phyloP scores from a whole-genome alignment of 2,113 vertebrate species.

The Clarias magur region DNA sequence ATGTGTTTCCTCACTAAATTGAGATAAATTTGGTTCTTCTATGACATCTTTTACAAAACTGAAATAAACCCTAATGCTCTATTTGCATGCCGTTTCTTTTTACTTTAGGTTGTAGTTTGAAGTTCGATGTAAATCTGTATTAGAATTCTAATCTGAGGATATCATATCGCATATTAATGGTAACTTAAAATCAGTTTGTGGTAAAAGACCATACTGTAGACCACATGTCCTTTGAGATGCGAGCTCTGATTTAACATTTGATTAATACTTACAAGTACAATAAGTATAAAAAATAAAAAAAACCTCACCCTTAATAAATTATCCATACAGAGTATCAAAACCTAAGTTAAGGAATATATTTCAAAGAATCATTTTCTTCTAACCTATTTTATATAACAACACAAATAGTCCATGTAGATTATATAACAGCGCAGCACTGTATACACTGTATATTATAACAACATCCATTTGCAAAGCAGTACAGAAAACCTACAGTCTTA shows the following conservation, averaged over 20 bases:
- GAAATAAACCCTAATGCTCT: not conserved
- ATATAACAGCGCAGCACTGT: not conserved
- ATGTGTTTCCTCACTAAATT: not conserved
- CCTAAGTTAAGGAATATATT: not conserved
- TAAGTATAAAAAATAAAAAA: not conserved
- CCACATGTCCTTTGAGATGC: not conserved
- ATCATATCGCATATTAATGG: not conserved
- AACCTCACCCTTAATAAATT: not conserved
- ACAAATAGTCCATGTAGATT: not conserved
- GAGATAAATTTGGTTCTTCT: not conserved
- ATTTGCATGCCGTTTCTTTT: not conserved
- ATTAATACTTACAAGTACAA: not conserved
- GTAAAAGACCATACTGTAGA: not conserved
- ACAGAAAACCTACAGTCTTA: constrained; percentile 55
- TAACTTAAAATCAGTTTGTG: not conserved
- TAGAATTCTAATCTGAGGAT: not conserved
- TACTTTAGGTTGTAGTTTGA: not conserved
- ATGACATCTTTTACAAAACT: not conserved
- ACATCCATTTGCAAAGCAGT: not conserved
- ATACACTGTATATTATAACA: not conserved
- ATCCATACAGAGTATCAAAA: not conserved
- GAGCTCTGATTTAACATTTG: not conserved
- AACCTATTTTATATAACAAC: not conserved
- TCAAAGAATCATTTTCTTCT: not conserved
- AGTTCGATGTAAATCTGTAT: not conserved